These are phyloP conservation scores for Scarus forsteni DNA, from an alignment of 2,797 vertebrate genomes.

Conservation along the genomic window DNA sequence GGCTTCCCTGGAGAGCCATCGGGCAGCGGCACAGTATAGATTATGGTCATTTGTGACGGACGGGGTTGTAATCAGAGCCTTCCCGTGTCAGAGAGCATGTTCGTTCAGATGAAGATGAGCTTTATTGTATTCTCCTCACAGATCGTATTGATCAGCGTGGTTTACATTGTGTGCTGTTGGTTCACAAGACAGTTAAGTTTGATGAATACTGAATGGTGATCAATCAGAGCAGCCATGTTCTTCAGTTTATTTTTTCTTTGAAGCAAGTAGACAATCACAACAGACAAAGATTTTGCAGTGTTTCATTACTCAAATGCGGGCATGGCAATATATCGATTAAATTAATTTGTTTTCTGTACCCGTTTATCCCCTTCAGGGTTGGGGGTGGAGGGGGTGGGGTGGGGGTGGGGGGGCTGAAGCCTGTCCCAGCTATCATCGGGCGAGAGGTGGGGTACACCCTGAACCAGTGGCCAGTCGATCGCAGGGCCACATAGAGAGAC, in stretches of 20 bases:
- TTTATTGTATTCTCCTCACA: slow-evolving; percentile 59
- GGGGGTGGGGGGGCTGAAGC: too few species aligned
- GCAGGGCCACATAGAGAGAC: too few species aligned
- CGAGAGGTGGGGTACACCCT: too few species aligned
- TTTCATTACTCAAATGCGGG: neutral
- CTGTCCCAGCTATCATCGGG: too few species aligned
- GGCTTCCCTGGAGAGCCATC: slow-evolving; percentile 69
- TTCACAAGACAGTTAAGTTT: slow-evolving; percentile 21
- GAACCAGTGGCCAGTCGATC: too few species aligned
- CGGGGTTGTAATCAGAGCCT: slow-evolving; percentile 63
- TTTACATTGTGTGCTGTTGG: slow-evolving; percentile 7
- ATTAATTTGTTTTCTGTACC: too few species aligned
- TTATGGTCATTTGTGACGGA: slow-evolving; percentile 76
- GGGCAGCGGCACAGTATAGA: slow-evolving; percentile 65
- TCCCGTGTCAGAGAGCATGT: slow-evolving; percentile 44
- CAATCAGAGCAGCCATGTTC: slow-evolving; percentile 18
- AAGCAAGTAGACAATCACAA: neutral
- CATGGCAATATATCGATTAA: too few species aligned
- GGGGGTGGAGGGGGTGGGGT: too few species aligned
- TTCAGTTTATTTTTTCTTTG: neutral
- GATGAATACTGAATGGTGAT: slow-evolving; percentile 30
- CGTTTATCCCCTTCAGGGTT: too few species aligned
- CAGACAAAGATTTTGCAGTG: neutral
- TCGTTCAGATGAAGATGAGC: slow-evolving; percentile 32
- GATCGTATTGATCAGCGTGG: slow-evolving; percentile 49